phyloP scores from a whole-genome alignment of 2,888 invertebrate genomes.

The Epirrhoe alternata region DNA sequence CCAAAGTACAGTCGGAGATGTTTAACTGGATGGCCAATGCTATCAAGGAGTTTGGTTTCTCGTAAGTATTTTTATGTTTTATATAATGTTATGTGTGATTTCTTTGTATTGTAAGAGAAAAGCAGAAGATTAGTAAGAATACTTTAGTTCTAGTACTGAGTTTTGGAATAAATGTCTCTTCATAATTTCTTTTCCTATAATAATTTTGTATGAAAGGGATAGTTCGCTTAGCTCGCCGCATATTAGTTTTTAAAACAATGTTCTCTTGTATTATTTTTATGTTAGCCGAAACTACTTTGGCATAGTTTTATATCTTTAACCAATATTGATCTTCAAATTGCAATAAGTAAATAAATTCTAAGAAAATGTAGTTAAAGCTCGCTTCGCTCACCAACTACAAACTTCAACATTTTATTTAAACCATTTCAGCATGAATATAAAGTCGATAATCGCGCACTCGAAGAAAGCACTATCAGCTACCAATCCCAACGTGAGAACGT shows the following conservation, averaged over 20 bases:
- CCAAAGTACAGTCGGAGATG: slow-evolving; percentile 95
- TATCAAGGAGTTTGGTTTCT: slow-evolving; percentile 94
- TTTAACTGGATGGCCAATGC: slow-evolving; percentile 92
- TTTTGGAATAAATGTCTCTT: background rate
- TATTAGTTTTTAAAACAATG: background rate
- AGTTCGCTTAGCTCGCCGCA: background rate
- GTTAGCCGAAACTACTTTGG: too few species aligned
- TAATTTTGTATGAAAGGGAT: background rate
- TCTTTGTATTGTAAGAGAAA: too few species aligned
- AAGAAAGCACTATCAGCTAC: slow-evolving; percentile 94
- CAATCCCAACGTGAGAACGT: slow-evolving; percentile 92
- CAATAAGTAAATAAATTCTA: background rate
- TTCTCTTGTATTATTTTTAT: background rate
- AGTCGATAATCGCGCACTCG: slow-evolving; percentile 89
- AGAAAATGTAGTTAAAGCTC: background rate
- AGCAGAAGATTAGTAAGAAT: too few species aligned
- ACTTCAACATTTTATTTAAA: background rate
- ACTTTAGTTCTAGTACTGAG: background rate
- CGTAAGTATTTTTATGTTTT: slow-evolving; percentile 79
- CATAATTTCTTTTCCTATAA: too few species aligned
- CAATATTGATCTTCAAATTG: too few species aligned
- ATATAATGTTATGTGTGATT: too few species aligned
- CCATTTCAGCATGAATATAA: slow-evolving; percentile 87
- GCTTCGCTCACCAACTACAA: background rate
- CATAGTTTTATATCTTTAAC: too few species aligned